phyloP scores from a whole-genome alignment of 1,140 invertebrate species.

The Teleopsis dalmanni region DNA sequence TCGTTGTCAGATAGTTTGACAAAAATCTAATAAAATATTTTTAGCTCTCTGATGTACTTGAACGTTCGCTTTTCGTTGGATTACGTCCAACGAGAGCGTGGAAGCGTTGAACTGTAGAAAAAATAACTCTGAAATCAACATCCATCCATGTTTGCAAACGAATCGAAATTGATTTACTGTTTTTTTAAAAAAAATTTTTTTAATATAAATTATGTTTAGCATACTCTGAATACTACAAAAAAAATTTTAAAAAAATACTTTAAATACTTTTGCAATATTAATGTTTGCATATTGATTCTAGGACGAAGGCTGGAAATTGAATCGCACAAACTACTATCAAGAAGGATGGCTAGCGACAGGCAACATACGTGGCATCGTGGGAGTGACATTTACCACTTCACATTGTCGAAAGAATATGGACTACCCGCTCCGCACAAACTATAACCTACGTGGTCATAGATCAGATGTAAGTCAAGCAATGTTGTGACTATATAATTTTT shows the following conservation, averaged over 20 bases:
- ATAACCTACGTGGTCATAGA: conserved; percentile 93
- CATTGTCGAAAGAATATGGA: conserved; percentile 77
- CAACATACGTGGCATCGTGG: conserved; percentile 88
- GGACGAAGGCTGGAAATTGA: conserved; percentile 89
- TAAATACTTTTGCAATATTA: background rate
- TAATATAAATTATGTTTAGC: too few relatives aligned
- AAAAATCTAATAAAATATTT: too few relatives aligned
- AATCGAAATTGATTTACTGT: too few relatives aligned
- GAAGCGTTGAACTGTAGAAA: too few relatives aligned
- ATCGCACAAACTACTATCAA: conserved; percentile 92
- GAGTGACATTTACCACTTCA: conserved; percentile 91
- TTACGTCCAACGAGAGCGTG: too few relatives aligned
- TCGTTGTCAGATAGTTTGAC: too few relatives aligned
- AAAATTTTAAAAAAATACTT: background rate
- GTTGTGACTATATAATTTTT: background rate
- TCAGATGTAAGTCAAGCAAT: conserved; percentile 78
- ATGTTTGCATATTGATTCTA: conserved; percentile 44
- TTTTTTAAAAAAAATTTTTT: too few relatives aligned
- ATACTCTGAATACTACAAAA: background rate
- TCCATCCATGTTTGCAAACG: too few relatives aligned
- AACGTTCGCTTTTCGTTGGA: too few relatives aligned
- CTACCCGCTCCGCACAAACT: conserved; percentile 86
- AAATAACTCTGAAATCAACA: too few relatives aligned
- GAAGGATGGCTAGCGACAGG: conserved; percentile 97
- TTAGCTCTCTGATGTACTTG: too few relatives aligned